Evolutionary conservation across 1,140 invertebrate species (phyloP).

Genomic region (Lasaia peninsularis): DNA sequence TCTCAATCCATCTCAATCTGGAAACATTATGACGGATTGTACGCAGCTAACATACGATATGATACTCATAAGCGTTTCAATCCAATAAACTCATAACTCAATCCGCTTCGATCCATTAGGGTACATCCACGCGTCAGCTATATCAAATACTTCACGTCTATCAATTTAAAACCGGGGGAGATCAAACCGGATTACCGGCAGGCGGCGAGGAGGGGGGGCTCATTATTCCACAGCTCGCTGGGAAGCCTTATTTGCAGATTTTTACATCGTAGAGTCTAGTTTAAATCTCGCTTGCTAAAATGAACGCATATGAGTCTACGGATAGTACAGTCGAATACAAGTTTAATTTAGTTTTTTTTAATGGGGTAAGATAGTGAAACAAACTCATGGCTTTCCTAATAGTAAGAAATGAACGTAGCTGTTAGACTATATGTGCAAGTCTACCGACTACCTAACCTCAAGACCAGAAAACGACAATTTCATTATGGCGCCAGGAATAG

Average conservation of each 20-base stretch:
- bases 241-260: conserved; percentile 6
- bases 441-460: too few relatives aligned
- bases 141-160: conserved; percentile 6
- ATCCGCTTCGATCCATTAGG: conserved; percentile 1
- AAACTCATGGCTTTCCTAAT: too few relatives aligned
- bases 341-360: not conserved
- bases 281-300: conserved; percentile 7
- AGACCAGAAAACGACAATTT: too few relatives aligned
- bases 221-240: conserved; percentile 2
- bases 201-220: not conserved
- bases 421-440: too few relatives aligned
- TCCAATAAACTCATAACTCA: conserved; percentile 4
- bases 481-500: too few relatives aligned
- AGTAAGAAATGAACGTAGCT: too few relatives aligned
- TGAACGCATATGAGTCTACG: not conserved
- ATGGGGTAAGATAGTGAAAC: too few relatives aligned
- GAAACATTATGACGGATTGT: too few relatives aligned
- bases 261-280: conserved; percentile 8
- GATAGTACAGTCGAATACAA: not conserved
- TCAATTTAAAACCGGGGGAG: conserved; percentile 1
- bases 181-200: conserved; percentile 10
- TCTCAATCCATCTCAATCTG: too few relatives aligned
- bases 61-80: not conserved
- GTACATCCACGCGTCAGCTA: not conserved
- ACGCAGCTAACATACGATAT: not conserved